These are phyloP conservation scores for Rhabdomys dilectus DNA, from an alignment of 2,113 vertebrate species.

Conservation along the genomic window DNA sequence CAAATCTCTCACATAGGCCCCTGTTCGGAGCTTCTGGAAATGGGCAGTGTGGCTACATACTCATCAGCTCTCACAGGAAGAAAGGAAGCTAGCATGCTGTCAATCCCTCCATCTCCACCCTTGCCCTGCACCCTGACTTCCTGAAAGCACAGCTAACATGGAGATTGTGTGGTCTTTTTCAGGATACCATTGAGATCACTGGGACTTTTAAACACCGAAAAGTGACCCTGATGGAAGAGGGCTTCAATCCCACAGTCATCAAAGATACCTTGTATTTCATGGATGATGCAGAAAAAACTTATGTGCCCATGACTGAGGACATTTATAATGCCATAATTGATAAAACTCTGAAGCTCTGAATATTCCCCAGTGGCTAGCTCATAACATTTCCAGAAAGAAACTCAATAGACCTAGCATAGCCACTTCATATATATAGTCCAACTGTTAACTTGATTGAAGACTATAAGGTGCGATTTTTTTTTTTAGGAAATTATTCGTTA, in stretches of 20 bases:
- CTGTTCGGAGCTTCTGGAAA: neutral
- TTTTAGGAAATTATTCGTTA: conserved; percentile 57
- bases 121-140: neutral
- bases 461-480: neutral
- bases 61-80: neutral
- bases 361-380: neutral
- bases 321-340: conserved; percentile 86
- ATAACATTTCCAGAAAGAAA: neutral
- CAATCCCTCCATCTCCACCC: neutral
- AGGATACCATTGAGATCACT: conserved; percentile 88
- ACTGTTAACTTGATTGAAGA: conserved; percentile 65
- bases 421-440: conserved; percentile 33
- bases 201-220: conserved; percentile 93
- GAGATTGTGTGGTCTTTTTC: conserved; percentile 66
- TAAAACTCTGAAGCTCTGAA: conserved; percentile 81
- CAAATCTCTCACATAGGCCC: neutral
- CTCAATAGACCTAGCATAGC: neutral
- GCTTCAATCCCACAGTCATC: conserved; percentile 88
- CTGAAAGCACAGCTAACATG: neutral
- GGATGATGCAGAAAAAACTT: conserved; percentile 88
- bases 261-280: conserved; percentile 89
- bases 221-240: conserved; percentile 88
- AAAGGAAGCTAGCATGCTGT: neutral
- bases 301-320: conserved; percentile 90
- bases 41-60: neutral